A percentile compares a stretch with the other conserved stretches of the same genome.
These are phyloP conservation scores for Diadegma fenestrale DNA, from an alignment of 2,888 invertebrate species.

Conservation along the genomic window DNA sequence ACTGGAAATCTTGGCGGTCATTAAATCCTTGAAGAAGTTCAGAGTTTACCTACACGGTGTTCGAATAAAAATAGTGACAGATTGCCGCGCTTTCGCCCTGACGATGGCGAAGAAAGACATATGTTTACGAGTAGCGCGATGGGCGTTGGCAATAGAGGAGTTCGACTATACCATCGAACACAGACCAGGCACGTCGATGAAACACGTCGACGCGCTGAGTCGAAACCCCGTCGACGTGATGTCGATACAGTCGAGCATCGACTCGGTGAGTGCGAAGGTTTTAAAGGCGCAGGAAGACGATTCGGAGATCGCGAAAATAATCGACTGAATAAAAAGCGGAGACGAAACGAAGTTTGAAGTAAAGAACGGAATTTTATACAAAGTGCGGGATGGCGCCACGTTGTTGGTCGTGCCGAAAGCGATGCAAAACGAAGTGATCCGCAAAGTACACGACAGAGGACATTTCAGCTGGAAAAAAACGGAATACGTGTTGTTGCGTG, in stretches of 20 bases:
- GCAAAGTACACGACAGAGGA: no score
- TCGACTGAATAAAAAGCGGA: neutral
- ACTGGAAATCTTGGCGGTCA: conserved; percentile 71
- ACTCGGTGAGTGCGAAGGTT: neutral
- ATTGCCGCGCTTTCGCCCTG: conserved; percentile 47
- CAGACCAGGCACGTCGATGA: conserved; percentile 12
- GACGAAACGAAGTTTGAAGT: neutral
- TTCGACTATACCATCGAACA: conserved; percentile 13
- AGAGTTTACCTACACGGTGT: conserved; percentile 70
- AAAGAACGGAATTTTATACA: neutral
- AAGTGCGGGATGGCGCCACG: neutral
- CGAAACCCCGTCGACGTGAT: neutral
- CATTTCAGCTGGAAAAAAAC: no score
- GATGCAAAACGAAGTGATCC: neutral
- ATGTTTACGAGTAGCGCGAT: neutral
- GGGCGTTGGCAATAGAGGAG: neutral
- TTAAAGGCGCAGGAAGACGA: neutral
- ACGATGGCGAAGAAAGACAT: neutral
- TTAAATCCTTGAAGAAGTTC: conserved; percentile 70
- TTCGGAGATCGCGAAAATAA: neutral
- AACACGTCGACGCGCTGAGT: conserved; percentile 8
- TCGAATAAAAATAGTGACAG: conserved; percentile 69
- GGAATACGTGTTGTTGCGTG: no score
- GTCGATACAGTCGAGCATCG: neutral
- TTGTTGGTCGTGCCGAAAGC: conserved; percentile 15